Evolutionary conservation across 2,797 vertebrate genomes (phyloP), one percentile per base, ranked within the genome.

Genomic region (Gila robusta): DNA sequence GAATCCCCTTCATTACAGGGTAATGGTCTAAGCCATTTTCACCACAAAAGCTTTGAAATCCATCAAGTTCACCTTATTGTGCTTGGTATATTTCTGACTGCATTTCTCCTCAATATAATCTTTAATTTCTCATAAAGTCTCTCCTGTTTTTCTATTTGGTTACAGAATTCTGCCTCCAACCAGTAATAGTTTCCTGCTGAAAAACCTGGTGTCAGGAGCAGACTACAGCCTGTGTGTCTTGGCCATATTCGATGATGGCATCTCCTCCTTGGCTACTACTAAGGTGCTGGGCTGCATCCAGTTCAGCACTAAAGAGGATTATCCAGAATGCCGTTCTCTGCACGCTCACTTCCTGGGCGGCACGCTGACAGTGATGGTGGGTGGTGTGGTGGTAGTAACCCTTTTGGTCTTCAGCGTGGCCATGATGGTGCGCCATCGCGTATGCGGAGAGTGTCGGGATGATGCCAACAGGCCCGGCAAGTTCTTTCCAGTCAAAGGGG

Each of bases 341-440:
- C 97, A 97, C 64, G 97, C 96, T 83, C 97, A 97, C 74, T 97
- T 98, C 94, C 93, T 98, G 88, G 97, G 97, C 0, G 97, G 97
- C 67, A 98, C 97, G 0, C 94, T 98, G 91, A 98, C 97, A 0
- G 97, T 98, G 87, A 93, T 97, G 16, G 96, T 98, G 3, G 97
- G 97, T 0, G 97, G 97, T 0, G 94, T 98, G 49, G 96, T 98
- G 1, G 97, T 98, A 23, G 97, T 97, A 54, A 97, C 96, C 54
- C 90, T 98, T 79, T 95, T 98, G 82, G 97, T 98, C 89, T 98
- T 98, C 92, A 97, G 97, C 0, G 97, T 98, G 86, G 96, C 95
- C 56, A 96, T 98, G 93, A 97, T 98, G 97, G 96, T 98, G 86
- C 96, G 96, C 87, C 96, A 97, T 90, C 96, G 97, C 6, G 96